Conservation (phyloP, 2,888 invertebrate genomes). For the Plagodis pulveraria region DNA sequence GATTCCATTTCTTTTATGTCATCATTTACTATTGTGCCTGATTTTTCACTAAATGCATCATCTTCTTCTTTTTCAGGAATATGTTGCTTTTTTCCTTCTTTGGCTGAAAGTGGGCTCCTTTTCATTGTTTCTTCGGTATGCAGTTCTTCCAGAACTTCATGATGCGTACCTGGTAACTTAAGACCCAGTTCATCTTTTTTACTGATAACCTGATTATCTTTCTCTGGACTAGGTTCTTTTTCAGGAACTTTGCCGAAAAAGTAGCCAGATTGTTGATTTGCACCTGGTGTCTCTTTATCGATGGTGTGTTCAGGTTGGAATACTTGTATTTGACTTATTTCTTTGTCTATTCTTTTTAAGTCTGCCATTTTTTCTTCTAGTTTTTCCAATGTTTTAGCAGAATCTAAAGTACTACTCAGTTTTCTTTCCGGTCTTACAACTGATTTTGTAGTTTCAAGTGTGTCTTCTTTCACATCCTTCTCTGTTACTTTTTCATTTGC, state of each 20-base stretch:
- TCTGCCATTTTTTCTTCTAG: conserved; percentile 75
- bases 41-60: conserved; percentile 19
- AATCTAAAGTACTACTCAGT: conserved; percentile 62
- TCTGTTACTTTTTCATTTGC: conserved; percentile 2
- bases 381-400: conserved; percentile 75
- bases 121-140: conserved; percentile 3
- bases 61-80: conserved; percentile 37
- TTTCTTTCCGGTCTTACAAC: conserved; percentile 45
- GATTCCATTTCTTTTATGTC: conserved; percentile 5
- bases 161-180: conserved; percentile 9
- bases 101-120: conserved; percentile 31
- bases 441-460: not conserved
- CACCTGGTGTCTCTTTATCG: conserved; percentile 41
- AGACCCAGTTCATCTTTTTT: conserved; percentile 20
- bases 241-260: conserved; percentile 54
- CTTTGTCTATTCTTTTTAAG: conserved; percentile 64
- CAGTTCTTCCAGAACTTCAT: conserved; percentile 3
- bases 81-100: conserved; percentile 34
- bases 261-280: conserved; percentile 53
- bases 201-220: conserved; percentile 41
- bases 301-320: conserved; percentile 44
- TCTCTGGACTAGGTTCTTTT: conserved; percentile 59
- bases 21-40: conserved; percentile 4
- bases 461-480: conserved; percentile 3
- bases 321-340: conserved; percentile 22